A percentile compares a stretch with the other conserved stretches of the same genome.
Conservation (phyloP, 2,888 invertebrate genomes). For the Ypsolopha sequella region DNA sequence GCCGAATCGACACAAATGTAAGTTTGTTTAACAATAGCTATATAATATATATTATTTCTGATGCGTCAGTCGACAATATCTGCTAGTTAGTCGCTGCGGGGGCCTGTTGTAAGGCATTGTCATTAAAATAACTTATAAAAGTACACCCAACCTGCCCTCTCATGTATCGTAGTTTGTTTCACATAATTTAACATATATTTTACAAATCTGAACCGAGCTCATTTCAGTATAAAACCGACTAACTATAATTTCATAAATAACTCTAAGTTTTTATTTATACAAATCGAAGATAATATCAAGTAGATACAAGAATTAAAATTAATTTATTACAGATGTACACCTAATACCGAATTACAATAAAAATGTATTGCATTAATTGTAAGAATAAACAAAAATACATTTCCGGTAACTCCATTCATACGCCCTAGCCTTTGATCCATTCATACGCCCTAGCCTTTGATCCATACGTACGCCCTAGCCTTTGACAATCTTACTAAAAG, state of each 20-base stretch:
- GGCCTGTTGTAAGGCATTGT: too few species aligned
- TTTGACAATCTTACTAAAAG: slow-evolving; percentile 8
- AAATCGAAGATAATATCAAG: slow-evolving; percentile 38
- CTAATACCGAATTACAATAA: slow-evolving; percentile 42
- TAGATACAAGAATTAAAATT: slow-evolving; percentile 37
- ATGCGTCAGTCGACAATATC: too few species aligned
- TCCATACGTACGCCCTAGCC: slow-evolving; percentile 9
- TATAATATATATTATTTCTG: too few species aligned
- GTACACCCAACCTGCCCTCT: too few species aligned
- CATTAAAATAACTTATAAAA: too few species aligned
- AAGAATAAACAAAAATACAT: background rate
- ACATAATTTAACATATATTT: background rate
- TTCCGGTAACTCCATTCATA: background rate
- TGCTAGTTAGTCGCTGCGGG: too few species aligned
- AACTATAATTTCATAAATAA: slow-evolving; percentile 51
- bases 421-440: background rate
- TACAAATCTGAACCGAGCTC: slow-evolving; percentile 5
- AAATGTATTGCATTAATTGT: slow-evolving; percentile 9
- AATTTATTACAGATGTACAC: slow-evolving; percentile 36
- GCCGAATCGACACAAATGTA: too few species aligned
- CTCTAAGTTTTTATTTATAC: slow-evolving; percentile 39
- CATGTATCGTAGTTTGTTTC: background rate
- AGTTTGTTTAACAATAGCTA: too few species aligned
- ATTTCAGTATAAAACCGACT: slow-evolving; percentile 38
- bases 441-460: slow-evolving; percentile 10